Evolutionary conservation across 2,888 invertebrate species (phyloP).

Genomic region (Podotricha telesiphe): DNA sequence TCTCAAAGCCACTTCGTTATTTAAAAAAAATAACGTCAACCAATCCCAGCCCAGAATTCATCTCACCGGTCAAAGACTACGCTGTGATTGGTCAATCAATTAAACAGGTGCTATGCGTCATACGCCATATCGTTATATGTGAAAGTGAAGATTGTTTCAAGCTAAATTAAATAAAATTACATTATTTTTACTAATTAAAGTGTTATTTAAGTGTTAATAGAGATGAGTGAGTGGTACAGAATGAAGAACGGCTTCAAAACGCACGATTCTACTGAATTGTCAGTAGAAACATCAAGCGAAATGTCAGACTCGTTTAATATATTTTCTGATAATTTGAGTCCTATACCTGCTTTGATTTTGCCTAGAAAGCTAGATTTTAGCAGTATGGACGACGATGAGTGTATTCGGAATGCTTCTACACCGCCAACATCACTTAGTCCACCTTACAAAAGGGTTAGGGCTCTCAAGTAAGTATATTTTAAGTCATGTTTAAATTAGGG

Average conservation of each 20-base stretch:
- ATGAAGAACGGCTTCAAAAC: conserved; percentile 71
- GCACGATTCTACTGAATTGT: conserved; percentile 81
- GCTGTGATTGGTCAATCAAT: conserved; percentile 64
- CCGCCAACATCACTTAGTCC: conserved; percentile 73
- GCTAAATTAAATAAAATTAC: conserved; percentile 58
- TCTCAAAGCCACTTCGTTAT: conserved; percentile 45
- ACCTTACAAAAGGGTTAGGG: conserved; percentile 84
- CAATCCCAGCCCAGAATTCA: conserved; percentile 66
- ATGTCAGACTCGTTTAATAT: conserved; percentile 85
- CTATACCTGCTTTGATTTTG: conserved; percentile 79
- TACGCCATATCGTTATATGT: conserved; percentile 79
- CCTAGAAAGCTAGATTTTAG: conserved; percentile 85
- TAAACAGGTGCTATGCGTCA: conserved; percentile 82
- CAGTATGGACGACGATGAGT: conserved; percentile 73
- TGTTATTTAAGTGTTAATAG: conserved; percentile 64
- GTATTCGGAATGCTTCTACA: conserved; percentile 63
- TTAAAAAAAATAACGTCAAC: conserved; percentile 61
- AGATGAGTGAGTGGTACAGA: conserved; percentile 77
- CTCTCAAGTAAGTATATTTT: conserved; percentile 73
- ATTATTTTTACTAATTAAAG: conserved; percentile 60
- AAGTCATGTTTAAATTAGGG: conserved; percentile 42
- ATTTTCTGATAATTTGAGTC: conserved; percentile 84
- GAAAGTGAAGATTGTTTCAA: conserved; percentile 71
- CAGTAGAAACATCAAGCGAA: conserved; percentile 85
- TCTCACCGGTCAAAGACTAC: conserved; percentile 68